Base-by-base conservation (phyloP, 2,113 vertebrate species). In the Sciurus niger region DNA sequence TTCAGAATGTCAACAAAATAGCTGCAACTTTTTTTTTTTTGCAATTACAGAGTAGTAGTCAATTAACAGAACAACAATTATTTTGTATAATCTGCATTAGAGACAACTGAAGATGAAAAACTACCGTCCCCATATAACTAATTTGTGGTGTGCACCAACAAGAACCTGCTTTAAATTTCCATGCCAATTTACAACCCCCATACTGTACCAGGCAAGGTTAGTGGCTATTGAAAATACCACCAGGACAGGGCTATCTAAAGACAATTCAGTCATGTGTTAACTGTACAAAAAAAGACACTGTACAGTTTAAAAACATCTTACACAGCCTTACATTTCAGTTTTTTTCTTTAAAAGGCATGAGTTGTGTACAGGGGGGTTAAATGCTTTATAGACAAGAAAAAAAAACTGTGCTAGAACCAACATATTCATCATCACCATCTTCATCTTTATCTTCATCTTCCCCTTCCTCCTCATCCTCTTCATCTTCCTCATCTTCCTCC, bases 1-100 rank as follows among this genome's bases (percentile, higher is more conserved):
- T 99, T 99, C 99, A 99, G 98, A 99, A 99, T 99, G 99, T 99
- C 99, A 98, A 99, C 99, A 99, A 99, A 99, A 99, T 99, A 99
- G 99, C 99, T 99, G 99, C 98, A 99, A 99, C 98, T 99, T 98
- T 97, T 97, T 97, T 55, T 63, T 99, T 99, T 99, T 99, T 98
- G 99, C 99, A 99, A 99, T 99, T 99, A 99, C 99, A 99, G 99
- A 99, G 99, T 99, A 99, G 99, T 99, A 99, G 99, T 99, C 99
- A 99, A 98, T 98, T 98, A 99, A 99, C 99, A 99, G 99, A 99
- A 99, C 99, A 98, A 99, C 99, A 99, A 98, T 98, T 98, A 99
- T 98, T 99, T 99, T 98, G 86, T 98, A 98, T 98, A 97, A 98
- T 98, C 99, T 99, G 99, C 98, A 98, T 98, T 99, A 98, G 99